A percentile compares a stretch with the other conserved stretches of the same genome.
These are phyloP conservation scores for Ptiloglossa arizonensis DNA, from an alignment of 1,140 invertebrate species.

Conservation along the genomic window DNA sequence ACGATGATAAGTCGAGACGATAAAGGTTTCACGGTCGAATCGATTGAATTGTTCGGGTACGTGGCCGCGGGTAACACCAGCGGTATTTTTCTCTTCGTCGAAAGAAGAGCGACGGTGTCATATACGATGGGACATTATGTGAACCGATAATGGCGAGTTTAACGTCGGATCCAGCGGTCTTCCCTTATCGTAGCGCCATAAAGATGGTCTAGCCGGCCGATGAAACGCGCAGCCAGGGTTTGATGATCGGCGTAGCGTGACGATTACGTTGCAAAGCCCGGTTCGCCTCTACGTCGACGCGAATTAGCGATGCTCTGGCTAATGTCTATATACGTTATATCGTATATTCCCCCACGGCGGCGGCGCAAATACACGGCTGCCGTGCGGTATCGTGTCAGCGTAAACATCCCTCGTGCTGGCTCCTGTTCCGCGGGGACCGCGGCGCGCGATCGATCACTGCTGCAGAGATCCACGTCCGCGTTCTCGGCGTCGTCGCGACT, in stretches of 20 bases:
- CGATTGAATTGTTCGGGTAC: conserved; percentile 39
- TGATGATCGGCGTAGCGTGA: conserved; percentile 50
- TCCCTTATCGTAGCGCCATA: conserved; percentile 48
- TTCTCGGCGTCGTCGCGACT: neutral
- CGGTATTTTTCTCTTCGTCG: conserved; percentile 27
- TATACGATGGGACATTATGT: conserved; percentile 44
- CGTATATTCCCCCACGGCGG: conserved; percentile 21
- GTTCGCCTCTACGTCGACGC: conserved; percentile 6
- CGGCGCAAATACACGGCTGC: conserved; percentile 42
- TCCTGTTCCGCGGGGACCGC: conserved; percentile 26
- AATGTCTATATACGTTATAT: conserved; percentile 38
- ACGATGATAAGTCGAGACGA: too few relatives aligned
- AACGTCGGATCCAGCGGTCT: conserved; percentile 39
- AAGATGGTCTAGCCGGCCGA: conserved; percentile 40
- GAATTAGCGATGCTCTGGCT: conserved; percentile 55
- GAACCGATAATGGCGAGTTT: conserved; percentile 44
- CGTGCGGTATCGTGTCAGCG: conserved; percentile 40
- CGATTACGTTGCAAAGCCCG: conserved; percentile 28
- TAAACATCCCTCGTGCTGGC: conserved; percentile 36
- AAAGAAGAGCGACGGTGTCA: neutral
- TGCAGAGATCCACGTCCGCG: conserved; percentile 9
- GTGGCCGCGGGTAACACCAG: conserved; percentile 2
- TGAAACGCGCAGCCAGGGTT: conserved; percentile 33
- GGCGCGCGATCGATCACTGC: conserved; percentile 4
- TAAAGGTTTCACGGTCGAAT: too few relatives aligned